phyloP scores from a whole-genome alignment of 2,113 vertebrate genomes.

The cattle (Bos taurus) region ARS-UCD2.0 NC_037357.1:88613001-88613500 shows the following conservation, averaged over 20 bases:
- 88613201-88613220: background rate
- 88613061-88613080: background rate
- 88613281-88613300: background rate
- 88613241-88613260: background rate
- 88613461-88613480: background rate
- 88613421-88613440: background rate
- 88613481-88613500: background rate
- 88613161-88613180: background rate
- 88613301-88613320: background rate
- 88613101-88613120: background rate
- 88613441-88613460: background rate
- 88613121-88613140: slow-evolving; percentile 1
- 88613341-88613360: background rate
- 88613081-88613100: background rate
- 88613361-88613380: background rate
- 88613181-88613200: background rate
- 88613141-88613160: background rate
- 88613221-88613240: background rate
- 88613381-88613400: background rate
- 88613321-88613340: background rate
- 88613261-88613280: background rate
- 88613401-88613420: background rate
- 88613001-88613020: background rate
- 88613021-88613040: background rate
- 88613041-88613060: background rate